Conservation (phyloP, 92 coral and sea anemone genomes). For the Palythoa grandis region DNA sequence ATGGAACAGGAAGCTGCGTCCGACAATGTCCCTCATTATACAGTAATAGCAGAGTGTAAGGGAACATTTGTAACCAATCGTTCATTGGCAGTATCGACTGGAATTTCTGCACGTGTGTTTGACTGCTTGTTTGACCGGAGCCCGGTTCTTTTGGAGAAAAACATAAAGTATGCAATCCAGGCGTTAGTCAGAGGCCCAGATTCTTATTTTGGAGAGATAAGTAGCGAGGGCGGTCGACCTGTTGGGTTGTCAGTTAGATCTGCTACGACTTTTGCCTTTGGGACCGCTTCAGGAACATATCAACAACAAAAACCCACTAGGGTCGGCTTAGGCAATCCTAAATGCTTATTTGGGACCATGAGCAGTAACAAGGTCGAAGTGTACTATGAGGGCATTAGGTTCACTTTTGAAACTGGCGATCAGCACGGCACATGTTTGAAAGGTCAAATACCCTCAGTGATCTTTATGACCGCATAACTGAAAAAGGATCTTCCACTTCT, state of each 20-base stretch:
- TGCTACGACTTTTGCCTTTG: no score
- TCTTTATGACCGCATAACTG: no score
- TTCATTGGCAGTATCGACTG: no score
- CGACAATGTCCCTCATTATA: no score
- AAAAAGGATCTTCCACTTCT: no score
- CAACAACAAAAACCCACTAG: no score
- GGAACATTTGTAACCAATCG: background rate
- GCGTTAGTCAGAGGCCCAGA: background rate
- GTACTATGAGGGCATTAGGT: background rate
- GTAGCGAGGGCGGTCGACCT: no score
- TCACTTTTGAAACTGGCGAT: background rate
- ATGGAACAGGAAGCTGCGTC: background rate
- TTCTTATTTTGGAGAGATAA: slow-evolving; percentile 1
- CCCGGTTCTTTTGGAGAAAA: background rate
- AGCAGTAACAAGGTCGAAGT: background rate
- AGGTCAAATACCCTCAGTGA: background rate
- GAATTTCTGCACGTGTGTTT: background rate
- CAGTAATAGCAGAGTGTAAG: background rate
- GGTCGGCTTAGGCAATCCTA: no score
- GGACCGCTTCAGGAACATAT: no score
- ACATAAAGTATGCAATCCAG: background rate
- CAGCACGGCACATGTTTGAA: background rate
- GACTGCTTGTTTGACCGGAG: background rate
- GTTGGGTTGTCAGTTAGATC: no score
- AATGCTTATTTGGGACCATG: no score